Base-by-base conservation (phyloP, 2,888 invertebrate genomes). In the Morpho achilles region DNA sequence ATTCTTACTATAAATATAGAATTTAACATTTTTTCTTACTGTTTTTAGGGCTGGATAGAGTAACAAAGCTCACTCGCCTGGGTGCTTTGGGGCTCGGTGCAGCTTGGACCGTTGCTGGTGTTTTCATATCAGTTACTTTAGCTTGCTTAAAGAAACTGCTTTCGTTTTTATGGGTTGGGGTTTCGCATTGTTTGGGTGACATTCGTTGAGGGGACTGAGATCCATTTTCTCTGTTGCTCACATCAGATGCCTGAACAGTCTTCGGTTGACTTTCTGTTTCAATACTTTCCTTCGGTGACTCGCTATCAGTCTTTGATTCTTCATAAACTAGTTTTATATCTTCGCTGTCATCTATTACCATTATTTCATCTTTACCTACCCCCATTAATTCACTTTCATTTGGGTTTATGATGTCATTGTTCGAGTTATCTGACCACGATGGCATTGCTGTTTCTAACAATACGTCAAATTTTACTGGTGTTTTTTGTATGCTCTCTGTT, bases 1-100 rank as follows among this genome's bases (percentile, higher is more conserved):
- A 32, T 32, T 32, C 32, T 32, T 32, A 32, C 32, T 32, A 32
- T 32, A 32, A 32, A 32, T 32, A 32, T 32, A 32, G 32, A 32
- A 32, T 9, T 43, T 23, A 57, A 63, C 56, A 73, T 60, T 69
- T 78, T 61, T 81, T 85, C 73, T 94, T 95, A 70, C 91, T 91
- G 61, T 92, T 93, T 78, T 95, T 96, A 50, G 96, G 96, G 72
- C 96, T 96, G 3, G 96, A 95, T 44, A 96, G 81, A 1, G 96
- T 96, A 32, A 95, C 95, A 58, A 96, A 92, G 64, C 93, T 92
- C 5, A 96, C 94, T 64, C 96, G 82, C 16, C 95, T 79, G 0
- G 94, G 94, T 0, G 93, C 93, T 77, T 92, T 94, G 0, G 87
- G 87, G 58, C 83, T 83, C 0, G 77, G 71, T 0, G 71, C 74